Base-by-base conservation (phyloP, 2,113 vertebrate genomes). In the Melanotaenia duboulayi region DNA sequence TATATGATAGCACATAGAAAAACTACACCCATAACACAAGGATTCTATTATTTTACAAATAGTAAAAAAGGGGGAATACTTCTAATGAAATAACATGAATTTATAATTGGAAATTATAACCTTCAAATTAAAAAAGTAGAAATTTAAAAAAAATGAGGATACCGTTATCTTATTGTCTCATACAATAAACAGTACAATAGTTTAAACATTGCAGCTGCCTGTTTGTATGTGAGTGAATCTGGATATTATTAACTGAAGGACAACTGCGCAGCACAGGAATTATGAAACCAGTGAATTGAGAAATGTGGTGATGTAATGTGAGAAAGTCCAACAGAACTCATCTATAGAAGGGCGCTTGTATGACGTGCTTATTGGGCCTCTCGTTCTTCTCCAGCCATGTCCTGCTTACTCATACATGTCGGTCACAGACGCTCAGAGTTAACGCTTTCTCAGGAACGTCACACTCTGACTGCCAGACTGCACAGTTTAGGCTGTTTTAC, bases 351-450 rank as follows among this genome's bases (percentile, higher is more conserved):
- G 74, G 81, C 77, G 14, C 55, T 19, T 25, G 42, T 16, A 35
- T 76, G 72, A 71, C 58, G 7, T 24, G 73, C 54, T 80, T 57
- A 61, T 68, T 56, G 66, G 40, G 69, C 56, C 42, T 75, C 61
- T 51, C 8, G 13, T 55, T 77, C 63, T 11, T 16, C 71, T 82
- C 28, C n/a, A 17, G 46, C 54, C 78, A 65, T 63, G 80, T 70
- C 63, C 70, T 80, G 59, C 77, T 83, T 81, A 81, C 74, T 80
- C 75, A 82, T 13, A 78, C 71, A 72, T 71, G 81, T 71, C 54
- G 65, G 56, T 62, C 76, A 60, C 59, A 70, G 50, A 28, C 57
- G 35, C 52, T 80, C 69, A 24, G 51, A 66, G 65, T 50, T 62
- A 10, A 14, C 7, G 0, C 51, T 61, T 55, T 71, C 59, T 20